A percentile compares a stretch with the other conserved stretches of the same genome.
Conservation (phyloP, 2,113 vertebrate species). For the Tauraco erythrolophus region DNA sequence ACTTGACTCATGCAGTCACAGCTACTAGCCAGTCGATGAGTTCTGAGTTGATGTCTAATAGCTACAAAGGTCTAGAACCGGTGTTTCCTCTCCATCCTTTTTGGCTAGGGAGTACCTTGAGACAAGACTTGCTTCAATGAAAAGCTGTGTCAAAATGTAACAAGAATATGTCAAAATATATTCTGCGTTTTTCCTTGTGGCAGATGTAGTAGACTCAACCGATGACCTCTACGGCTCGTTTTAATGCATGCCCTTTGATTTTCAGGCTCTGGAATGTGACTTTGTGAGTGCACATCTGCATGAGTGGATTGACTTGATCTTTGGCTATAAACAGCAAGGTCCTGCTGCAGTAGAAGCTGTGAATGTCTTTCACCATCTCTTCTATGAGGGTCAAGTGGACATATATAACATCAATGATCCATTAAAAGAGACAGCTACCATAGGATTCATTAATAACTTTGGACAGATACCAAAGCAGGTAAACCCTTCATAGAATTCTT, state of each 20-base stretch:
- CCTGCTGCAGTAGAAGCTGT: conserved; percentile 95
- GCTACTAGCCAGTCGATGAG: neutral
- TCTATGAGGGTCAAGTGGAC: conserved; percentile 98
- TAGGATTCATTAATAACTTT: conserved; percentile 99
- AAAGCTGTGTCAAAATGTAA: neutral
- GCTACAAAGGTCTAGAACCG: neutral
- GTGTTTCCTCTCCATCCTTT: neutral
- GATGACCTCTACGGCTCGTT: neutral
- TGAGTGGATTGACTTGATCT: conserved; percentile 98
- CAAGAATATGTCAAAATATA: neutral
- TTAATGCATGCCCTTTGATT: conserved; percentile 36
- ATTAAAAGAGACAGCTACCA: conserved; percentile 97
- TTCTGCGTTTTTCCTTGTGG: neutral
- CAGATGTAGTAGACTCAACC: conserved; percentile 40
- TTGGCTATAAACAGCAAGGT: conserved; percentile 98
- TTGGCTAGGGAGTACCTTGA: neutral
- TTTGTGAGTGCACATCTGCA: conserved; percentile 97
- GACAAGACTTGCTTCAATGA: neutral
- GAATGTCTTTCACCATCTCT: conserved; percentile 98
- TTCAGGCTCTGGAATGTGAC: conserved; percentile 96
- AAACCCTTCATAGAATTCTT: neutral
- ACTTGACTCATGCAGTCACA: fast-evolving
- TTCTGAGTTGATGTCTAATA: neutral
- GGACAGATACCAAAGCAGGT: conserved; percentile 99
- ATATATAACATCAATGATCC: conserved; percentile 99